phyloP scores from a whole-genome alignment of 2,113 vertebrate species.

The Psilopsiagon aurifrons region DNA sequence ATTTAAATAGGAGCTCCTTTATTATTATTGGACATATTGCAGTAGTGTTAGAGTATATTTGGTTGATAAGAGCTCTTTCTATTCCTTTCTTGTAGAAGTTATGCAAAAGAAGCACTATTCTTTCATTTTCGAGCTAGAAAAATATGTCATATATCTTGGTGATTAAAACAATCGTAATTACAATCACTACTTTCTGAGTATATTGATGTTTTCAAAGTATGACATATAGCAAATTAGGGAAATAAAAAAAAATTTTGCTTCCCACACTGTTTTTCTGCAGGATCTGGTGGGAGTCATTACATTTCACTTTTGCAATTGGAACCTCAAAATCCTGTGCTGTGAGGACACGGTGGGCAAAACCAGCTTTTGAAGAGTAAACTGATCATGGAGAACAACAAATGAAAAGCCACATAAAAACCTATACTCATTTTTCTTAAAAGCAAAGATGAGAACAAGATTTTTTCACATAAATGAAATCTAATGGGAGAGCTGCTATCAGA shows the following conservation, averaged over 20 bases:
- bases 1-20: not conserved
- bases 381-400: not conserved
- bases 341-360: not conserved
- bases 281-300: not conserved
- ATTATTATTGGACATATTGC: not conserved
- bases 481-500: not conserved
- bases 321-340: not conserved
- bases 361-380: not conserved
- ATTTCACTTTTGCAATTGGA: not conserved
- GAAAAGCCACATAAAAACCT: not conserved
- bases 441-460: not conserved
- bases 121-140: not conserved
- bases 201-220: not conserved
- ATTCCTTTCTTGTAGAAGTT: not conserved
- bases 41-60: not conserved
- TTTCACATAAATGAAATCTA: not conserved
- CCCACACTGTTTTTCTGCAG: not conserved
- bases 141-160: not conserved
- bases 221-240: not conserved
- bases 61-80: not conserved
- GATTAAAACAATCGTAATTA: not conserved
- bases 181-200: not conserved
- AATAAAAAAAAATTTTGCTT: not conserved
- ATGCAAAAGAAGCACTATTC: not conserved
- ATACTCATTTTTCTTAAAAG: not conserved